Evolutionary conservation across 2,113 vertebrate species (phyloP).

Genomic region (Pelusios castaneus): DNA sequence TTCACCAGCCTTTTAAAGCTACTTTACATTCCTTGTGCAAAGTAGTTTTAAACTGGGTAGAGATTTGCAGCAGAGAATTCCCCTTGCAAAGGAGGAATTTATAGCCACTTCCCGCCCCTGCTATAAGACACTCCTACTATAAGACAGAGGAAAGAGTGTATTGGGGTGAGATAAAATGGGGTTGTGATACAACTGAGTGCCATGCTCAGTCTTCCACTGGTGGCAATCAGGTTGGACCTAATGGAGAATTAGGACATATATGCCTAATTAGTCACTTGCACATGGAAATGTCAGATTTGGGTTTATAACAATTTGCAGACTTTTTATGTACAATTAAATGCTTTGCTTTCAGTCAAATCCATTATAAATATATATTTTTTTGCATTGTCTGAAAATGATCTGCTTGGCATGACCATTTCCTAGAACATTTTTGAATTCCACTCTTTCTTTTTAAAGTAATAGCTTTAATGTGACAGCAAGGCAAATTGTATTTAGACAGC

Average conservation of each 20-base stretch:
- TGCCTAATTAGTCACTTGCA: background rate
- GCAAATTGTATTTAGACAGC: constrained; percentile 5
- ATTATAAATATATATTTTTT: background rate
- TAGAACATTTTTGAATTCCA: background rate
- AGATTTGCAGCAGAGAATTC: background rate
- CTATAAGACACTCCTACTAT: background rate
- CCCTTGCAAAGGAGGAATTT: background rate
- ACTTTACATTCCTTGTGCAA: too few species aligned
- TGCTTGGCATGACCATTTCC: background rate
- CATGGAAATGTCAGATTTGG: background rate
- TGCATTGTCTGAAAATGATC: background rate
- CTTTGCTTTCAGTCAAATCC: background rate
- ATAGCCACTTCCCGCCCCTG: background rate
- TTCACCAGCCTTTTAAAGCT: too few species aligned
- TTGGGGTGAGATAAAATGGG: background rate
- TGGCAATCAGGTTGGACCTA: background rate
- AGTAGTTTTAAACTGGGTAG: too few species aligned
- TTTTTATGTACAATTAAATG: background rate
- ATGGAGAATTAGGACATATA: background rate
- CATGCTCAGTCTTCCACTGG: background rate
- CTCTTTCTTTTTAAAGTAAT: background rate
- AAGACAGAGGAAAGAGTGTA: background rate
- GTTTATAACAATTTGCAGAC: background rate
- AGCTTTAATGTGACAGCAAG: background rate
- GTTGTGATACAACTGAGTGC: background rate